phyloP scores from a whole-genome alignment of 2,113 vertebrate genomes.

The Podiceps cristatus region DNA sequence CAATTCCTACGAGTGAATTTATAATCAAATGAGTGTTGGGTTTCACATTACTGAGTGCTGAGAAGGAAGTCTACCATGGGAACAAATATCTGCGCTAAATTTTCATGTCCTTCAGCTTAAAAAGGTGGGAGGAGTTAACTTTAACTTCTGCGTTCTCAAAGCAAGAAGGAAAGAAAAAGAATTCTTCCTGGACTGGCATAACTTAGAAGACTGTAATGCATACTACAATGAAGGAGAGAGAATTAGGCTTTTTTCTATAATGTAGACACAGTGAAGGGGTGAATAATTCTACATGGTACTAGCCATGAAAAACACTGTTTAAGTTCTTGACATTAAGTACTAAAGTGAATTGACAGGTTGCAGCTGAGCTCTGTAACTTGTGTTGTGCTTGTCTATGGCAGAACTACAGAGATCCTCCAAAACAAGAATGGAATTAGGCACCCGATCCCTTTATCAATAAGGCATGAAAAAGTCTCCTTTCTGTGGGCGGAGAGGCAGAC shows the following conservation, averaged over 20 bases:
- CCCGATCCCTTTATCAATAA: neutral
- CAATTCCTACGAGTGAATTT: neutral
- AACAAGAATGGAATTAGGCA: neutral
- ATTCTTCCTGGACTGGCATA: accelerated
- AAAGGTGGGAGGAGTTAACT: neutral
- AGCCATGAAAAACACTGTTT: neutral
- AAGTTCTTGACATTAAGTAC: neutral
- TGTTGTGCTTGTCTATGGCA: neutral
- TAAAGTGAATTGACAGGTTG: neutral
- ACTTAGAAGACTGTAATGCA: neutral
- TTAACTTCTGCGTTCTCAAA: neutral
- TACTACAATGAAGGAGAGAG: neutral
- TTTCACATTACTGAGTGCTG: conserved; percentile 29
- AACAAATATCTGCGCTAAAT: conserved; percentile 10
- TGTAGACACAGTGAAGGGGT: neutral
- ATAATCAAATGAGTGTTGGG: conserved; percentile 15
- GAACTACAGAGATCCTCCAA: neutral
- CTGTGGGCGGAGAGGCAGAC: neutral
- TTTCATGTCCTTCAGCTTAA: neutral
- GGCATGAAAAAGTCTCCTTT: neutral
- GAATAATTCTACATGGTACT: neutral
- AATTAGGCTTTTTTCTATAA: neutral
- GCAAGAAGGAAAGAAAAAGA: neutral
- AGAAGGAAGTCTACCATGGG: conserved; percentile 5
- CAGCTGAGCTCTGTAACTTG: neutral